A percentile compares a stretch with the other conserved stretches of the same genome.
phyloP scores from a whole-genome alignment of 2,797 vertebrate species.

The Pseudomugil tenellus region DNA sequence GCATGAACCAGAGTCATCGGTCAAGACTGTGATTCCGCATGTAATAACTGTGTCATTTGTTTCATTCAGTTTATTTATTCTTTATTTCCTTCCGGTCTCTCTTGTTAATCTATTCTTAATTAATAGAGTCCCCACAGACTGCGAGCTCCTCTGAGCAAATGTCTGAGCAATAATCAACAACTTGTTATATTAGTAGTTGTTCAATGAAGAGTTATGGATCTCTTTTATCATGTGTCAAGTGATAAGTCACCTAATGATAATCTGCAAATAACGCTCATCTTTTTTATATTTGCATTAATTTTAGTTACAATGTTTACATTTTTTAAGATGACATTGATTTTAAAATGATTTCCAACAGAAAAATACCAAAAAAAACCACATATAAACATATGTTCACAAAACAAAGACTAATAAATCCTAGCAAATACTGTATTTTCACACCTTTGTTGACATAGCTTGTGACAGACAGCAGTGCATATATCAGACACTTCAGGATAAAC shows the following conservation, averaged over 20 bases:
- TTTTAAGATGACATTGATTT: neutral
- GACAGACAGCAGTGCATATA: conserved; percentile 39
- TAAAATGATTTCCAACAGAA: neutral
- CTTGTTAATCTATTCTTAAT: conserved; percentile 33
- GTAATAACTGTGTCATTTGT: conserved; percentile 25
- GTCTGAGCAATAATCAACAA: conserved; percentile 28
- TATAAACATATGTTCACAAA: neutral
- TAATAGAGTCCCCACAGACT: conserved; percentile 30
- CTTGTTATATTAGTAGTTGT: conserved; percentile 13
- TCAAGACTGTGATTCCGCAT: conserved; percentile 35
- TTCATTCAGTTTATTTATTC: conserved; percentile 29
- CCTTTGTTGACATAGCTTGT: conserved; percentile 31
- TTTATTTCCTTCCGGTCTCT: conserved; percentile 13
- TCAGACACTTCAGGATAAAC: conserved; percentile 52
- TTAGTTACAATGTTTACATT: neutral
- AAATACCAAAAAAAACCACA: neutral
- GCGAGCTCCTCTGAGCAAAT: conserved; percentile 21
- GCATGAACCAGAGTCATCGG: conserved; percentile 11
- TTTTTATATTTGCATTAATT: neutral
- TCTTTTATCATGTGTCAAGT: conserved; percentile 5
- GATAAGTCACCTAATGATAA: neutral
- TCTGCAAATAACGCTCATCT: neutral
- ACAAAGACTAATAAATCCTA: neutral
- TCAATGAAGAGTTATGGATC: conserved; percentile 1
- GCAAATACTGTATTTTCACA: conserved; percentile 29